Percentiles rank a stretch among this genome's conserved stretches.
Evolutionary conservation across 2,888 invertebrate species (phyloP).

Genomic region (Torymus auratus): DNA sequence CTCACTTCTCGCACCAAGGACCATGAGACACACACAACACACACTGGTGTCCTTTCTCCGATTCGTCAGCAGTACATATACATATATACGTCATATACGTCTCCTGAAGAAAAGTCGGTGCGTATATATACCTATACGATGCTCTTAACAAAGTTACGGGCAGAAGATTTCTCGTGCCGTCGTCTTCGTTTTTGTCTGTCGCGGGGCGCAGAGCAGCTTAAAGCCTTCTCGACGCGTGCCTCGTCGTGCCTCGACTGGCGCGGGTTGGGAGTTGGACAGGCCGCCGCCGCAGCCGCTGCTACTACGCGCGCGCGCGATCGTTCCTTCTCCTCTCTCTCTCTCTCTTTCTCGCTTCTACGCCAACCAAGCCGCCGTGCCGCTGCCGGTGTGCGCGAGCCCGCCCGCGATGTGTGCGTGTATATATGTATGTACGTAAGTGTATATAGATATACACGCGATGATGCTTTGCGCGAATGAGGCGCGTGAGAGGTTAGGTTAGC

Average conservation of each 20-base stretch:
- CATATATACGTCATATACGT: conserved; percentile 8
- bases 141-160: conserved; percentile 2
- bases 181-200: no score
- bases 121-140: not conserved
- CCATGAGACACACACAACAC: not conserved
- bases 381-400: not conserved
- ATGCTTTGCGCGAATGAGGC: no score
- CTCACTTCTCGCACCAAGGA: not conserved
- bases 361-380: not conserved
- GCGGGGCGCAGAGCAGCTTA: no score
- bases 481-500: conserved; percentile 37
- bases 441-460: no score
- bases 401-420: not conserved
- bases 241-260: conserved; percentile 54
- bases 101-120: not conserved
- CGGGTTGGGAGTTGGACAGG: not conserved
- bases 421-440: not conserved
- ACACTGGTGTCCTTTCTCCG: not conserved
- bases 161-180: not conserved
- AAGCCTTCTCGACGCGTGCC: conserved; percentile 51
- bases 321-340: conserved; percentile 6
- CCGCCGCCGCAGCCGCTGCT: conserved; percentile 14
- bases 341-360: not conserved
- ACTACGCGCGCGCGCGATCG: conserved; percentile 43
- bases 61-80: no score